These are phyloP conservation scores for Embidobia sp. DNA, from an alignment of 2,888 invertebrate genomes.

Conservation along the genomic window DNA sequence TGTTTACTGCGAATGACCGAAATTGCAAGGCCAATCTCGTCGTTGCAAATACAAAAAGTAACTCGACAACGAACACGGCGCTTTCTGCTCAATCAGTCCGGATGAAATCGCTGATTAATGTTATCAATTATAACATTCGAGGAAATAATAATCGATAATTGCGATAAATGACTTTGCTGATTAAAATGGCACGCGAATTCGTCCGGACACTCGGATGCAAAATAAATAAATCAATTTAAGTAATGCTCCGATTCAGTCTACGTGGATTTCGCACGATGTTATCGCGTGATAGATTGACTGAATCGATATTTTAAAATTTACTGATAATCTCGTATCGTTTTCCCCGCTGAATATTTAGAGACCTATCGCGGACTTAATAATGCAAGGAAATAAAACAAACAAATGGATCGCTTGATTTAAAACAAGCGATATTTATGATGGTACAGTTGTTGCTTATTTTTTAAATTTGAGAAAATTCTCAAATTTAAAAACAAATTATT, in stretches of 20 bases:
- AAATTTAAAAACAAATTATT: too few relatives aligned
- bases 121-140: not conserved
- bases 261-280: conserved; percentile 33
- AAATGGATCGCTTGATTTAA: not conserved
- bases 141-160: conserved; percentile 4
- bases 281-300: conserved; percentile 37
- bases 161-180: not conserved
- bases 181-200: not conserved
- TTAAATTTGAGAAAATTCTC: too few relatives aligned
- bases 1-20: conserved; percentile 14
- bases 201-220: conserved; percentile 1
- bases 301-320: conserved; percentile 49
- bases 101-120: not conserved
- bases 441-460: too few relatives aligned
- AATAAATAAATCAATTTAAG: conserved; percentile 30
- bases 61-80: too few relatives aligned
- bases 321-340: conserved; percentile 40
- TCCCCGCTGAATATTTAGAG: conserved; percentile 13
- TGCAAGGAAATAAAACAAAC: not conserved
- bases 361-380: conserved; percentile 5
- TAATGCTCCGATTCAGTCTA: conserved; percentile 27
- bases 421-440: too few relatives aligned
- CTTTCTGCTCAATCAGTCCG: too few relatives aligned
- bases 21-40: conserved; percentile 30
- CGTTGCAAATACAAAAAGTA: too few relatives aligned